Conservation (phyloP, 2,888 invertebrate species). For the Drosophila nr. perissopoda region DNA sequence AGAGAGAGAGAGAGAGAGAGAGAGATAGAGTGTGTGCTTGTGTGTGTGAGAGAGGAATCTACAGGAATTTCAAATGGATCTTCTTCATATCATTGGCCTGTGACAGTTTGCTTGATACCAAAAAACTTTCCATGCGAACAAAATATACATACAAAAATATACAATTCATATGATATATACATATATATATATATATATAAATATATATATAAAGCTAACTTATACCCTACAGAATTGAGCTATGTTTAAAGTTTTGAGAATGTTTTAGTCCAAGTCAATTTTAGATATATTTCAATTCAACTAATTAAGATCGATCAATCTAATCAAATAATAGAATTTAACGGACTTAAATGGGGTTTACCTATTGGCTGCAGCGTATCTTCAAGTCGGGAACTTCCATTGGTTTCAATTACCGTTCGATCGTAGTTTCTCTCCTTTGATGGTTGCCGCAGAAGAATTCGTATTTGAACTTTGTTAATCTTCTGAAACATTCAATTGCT, state of each 20-base stretch:
- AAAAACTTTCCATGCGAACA: not conserved
- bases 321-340: no score
- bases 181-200: not conserved
- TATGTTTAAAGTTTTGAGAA: not conserved
- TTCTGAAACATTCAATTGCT: not conserved
- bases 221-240: not conserved
- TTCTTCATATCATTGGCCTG: slow-evolving; percentile 3
- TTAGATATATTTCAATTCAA: not conserved
- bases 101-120: slow-evolving; percentile 7
- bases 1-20: not conserved
- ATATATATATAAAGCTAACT: not conserved
- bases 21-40: not conserved
- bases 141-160: no score
- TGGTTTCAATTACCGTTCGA: not conserved
- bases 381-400: not conserved
- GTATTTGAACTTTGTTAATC: not conserved
- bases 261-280: not conserved
- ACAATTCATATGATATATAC: not conserved
- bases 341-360: not conserved
- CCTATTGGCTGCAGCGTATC: not conserved
- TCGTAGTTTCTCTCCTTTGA: not conserved
- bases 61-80: slow-evolving; percentile 1
- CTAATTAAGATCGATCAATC: not conserved
- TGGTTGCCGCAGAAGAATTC: not conserved
- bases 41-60: not conserved